A percentile compares a stretch with the other conserved stretches of the same genome.
phyloP scores from a whole-genome alignment of 2,888 invertebrate species.

The Trachelus troglodyta region DNA sequence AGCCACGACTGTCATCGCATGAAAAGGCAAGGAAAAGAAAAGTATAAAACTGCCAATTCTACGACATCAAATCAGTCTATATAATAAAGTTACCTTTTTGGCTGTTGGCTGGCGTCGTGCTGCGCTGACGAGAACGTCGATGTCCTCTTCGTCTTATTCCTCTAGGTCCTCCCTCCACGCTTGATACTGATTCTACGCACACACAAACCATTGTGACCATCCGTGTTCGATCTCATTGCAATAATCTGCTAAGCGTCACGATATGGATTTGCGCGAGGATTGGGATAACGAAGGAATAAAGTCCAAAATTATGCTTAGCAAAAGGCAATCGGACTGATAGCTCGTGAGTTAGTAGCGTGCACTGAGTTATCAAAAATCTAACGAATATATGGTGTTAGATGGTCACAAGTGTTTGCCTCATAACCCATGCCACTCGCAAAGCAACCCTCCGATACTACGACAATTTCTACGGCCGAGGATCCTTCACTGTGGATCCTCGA shows the following conservation, averaged over 20 bases:
- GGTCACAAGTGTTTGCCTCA: slow-evolving; percentile 64
- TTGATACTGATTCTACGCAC: slow-evolving; percentile 72
- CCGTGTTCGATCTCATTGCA: slow-evolving; percentile 21
- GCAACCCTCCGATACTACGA: slow-evolving; percentile 6
- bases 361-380: slow-evolving; percentile 25
- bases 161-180: slow-evolving; percentile 71
- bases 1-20: too few species aligned
- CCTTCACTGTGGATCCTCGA: not conserved
- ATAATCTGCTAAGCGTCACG: not conserved
- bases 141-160: slow-evolving; percentile 60
- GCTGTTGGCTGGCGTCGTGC: slow-evolving; percentile 61
- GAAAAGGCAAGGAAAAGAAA: too few species aligned
- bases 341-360: slow-evolving; percentile 47
- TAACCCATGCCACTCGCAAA: slow-evolving; percentile 42
- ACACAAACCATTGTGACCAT: slow-evolving; percentile 65
- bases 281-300: not conserved
- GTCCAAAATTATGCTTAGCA: slow-evolving; percentile 26
- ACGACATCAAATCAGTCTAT: too few species aligned
- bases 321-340: slow-evolving; percentile 28
- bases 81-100: slow-evolving; percentile 51
- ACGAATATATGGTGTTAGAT: slow-evolving; percentile 52
- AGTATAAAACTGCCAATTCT: too few species aligned
- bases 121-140: slow-evolving; percentile 59
- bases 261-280: too few species aligned
- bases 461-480: not conserved